These are phyloP conservation scores for Cerceris rybyensis DNA, from an alignment of 2,888 invertebrate species.

Conservation along the genomic window DNA sequence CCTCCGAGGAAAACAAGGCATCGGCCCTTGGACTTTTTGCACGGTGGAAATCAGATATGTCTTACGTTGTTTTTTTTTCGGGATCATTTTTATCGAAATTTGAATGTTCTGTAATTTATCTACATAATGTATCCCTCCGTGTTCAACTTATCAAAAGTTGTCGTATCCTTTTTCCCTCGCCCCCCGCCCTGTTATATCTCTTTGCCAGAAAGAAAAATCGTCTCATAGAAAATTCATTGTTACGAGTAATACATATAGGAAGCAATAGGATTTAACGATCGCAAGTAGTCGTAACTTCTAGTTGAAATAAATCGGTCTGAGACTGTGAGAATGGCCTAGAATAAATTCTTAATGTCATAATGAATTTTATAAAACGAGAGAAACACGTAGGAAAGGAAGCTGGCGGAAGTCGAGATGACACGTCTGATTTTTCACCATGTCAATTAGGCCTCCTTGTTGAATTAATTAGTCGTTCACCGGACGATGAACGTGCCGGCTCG, in stretches of 20 bases:
- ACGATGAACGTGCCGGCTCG: conserved; percentile 72
- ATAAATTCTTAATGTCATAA: conserved; percentile 10
- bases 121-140: no score
- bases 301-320: conserved; percentile 4
- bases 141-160: no score
- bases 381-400: neutral
- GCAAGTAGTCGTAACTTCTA: neutral
- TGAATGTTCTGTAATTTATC: neutral
- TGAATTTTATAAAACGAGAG: conserved; percentile 19
- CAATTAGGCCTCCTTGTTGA: conserved; percentile 39
- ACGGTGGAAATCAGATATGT: conserved; percentile 27
- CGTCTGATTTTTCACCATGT: conserved; percentile 19
- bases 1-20: conserved; percentile 32
- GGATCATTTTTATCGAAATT: neutral
- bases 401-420: conserved; percentile 7
- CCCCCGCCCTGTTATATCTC: no score
- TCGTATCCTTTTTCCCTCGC: no score
- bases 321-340: conserved; percentile 33
- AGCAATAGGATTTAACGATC: neutral
- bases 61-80: neutral
- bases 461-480: conserved; percentile 63
- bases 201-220: no score
- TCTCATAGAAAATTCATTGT: no score
- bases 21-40: conserved; percentile 5
- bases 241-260: neutral